phyloP scores from a whole-genome alignment of 2,113 vertebrate species.

The Stegastes partitus region DNA sequence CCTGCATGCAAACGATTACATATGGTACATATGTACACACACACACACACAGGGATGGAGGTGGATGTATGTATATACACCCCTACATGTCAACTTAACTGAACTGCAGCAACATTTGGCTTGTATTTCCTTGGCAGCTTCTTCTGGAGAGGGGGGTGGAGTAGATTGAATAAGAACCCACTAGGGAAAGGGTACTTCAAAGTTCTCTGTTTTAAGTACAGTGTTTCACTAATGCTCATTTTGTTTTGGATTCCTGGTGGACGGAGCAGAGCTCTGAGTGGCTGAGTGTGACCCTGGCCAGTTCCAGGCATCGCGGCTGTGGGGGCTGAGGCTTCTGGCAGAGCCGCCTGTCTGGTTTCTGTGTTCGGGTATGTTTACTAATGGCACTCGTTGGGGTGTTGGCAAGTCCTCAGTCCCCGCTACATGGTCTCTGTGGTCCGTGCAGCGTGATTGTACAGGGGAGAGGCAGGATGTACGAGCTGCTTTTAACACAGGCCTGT shows the following conservation, averaged over 20 bases:
- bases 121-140: conserved; percentile 55
- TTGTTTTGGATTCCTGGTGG: conserved; percentile 37
- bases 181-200: conserved; percentile 27
- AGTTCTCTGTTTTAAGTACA: conserved; percentile 44
- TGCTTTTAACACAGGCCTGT: conserved; percentile 26
- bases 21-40: conserved; percentile 1
- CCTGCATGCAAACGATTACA: conserved; percentile 33
- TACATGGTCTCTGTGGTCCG: conserved; percentile 43
- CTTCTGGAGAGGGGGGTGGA: not conserved
- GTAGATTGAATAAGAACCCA: conserved; percentile 30
- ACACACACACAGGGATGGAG: not conserved
- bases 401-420: conserved; percentile 42
- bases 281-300: conserved; percentile 24
- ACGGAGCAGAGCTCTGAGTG: conserved; percentile 6
- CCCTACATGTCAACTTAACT: conserved; percentile 25
- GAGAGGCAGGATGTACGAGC: conserved; percentile 20
- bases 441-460: conserved; percentile 20
- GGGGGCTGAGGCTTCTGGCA: conserved; percentile 37
- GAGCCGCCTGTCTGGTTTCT: conserved; percentile 28
- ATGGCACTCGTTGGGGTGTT: conserved; percentile 43
- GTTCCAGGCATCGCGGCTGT: conserved; percentile 6
- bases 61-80: not conserved
- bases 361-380: conserved; percentile 40
- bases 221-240: conserved; percentile 30
- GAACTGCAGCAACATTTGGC: conserved; percentile 53